Evolutionary conservation across 2,113 vertebrate genomes (phyloP).

Genomic region (Rhipidura dahli): DNA sequence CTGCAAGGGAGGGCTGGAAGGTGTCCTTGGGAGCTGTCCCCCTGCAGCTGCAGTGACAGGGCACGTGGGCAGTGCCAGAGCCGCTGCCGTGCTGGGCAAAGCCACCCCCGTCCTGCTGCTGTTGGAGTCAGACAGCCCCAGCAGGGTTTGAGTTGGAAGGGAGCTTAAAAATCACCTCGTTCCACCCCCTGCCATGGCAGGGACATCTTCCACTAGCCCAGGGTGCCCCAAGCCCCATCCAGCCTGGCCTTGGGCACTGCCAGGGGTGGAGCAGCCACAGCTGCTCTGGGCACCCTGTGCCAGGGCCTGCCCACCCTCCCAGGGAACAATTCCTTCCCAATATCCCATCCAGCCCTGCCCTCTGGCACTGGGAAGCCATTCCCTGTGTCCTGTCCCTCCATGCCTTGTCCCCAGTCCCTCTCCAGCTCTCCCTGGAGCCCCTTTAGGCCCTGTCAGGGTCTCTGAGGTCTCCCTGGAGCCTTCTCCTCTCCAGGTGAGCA

Average conservation of each 20-base stretch:
- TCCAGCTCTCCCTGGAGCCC: neutral
- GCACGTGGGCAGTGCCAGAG: rapidly evolving
- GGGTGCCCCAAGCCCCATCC: rapidly evolving
- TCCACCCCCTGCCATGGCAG: neutral
- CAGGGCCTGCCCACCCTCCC: rapidly evolving
- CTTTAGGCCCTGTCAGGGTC: rapidly evolving
- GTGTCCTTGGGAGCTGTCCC: neutral
- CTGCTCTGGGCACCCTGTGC: neutral
- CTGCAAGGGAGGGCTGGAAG: neutral
- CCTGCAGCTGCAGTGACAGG: neutral
- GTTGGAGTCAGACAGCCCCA: neutral
- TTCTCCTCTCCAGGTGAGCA: neutral
- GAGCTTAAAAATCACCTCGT: neutral
- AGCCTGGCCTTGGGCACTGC: rapidly evolving
- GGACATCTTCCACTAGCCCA: rapidly evolving
- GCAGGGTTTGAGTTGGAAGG: neutral
- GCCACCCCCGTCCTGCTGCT: neutral
- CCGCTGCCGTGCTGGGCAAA: neutral
- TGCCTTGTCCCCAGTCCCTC: neutral
- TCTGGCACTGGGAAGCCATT: no score
- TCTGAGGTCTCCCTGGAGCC: neutral
- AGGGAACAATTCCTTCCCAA: rapidly evolving
- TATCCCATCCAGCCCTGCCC: rapidly evolving
- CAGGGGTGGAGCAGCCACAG: neutral
- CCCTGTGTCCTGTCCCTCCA: neutral